phyloP scores from a whole-genome alignment of 2,797 vertebrate species.

The Craterocephalus amniculus region DNA sequence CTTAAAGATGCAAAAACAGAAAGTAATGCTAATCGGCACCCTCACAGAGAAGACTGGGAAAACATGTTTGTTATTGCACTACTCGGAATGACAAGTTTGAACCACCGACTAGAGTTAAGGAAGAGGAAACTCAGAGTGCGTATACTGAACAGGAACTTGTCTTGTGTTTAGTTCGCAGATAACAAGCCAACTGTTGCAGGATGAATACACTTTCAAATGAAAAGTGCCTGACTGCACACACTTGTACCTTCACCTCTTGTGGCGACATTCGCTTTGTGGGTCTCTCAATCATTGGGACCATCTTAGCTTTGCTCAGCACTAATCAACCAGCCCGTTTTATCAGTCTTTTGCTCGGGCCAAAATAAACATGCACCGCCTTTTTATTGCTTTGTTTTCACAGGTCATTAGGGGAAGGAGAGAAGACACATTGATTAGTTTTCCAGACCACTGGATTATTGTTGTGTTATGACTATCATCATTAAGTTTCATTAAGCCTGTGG shows the following conservation, averaged over 20 bases:
- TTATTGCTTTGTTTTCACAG: conserved; percentile 82
- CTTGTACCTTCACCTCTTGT: conserved; percentile 27
- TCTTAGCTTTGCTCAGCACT: conserved; percentile 51
- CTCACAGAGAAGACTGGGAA: conserved; percentile 51
- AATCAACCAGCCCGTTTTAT: conserved; percentile 78
- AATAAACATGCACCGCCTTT: conserved; percentile 79
- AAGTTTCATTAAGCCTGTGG: conserved; percentile 76
- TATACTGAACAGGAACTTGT: conserved; percentile 43
- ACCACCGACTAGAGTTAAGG: conserved; percentile 22
- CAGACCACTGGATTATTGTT: conserved; percentile 80
- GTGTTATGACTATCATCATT: conserved; percentile 81
- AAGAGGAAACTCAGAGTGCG: conserved; percentile 30
- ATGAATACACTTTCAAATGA: conserved; percentile 3
- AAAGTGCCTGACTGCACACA: conserved; percentile 8
- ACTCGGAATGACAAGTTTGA: conserved; percentile 45
- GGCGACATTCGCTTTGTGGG: conserved; percentile 51
- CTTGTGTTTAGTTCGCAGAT: conserved; percentile 31
- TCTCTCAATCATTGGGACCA: conserved; percentile 48
- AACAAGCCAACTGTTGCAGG: conserved; percentile 1
- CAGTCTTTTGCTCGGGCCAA: conserved; percentile 77
- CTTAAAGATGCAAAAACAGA: conserved; percentile 38
- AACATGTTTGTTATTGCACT: conserved; percentile 55
- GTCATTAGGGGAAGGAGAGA: conserved; percentile 77
- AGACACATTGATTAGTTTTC: conserved; percentile 81
- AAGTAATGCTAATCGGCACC: conserved; percentile 49